Percentiles rank a stretch among this genome's conserved stretches.
Conservation (phyloP, 2,113 vertebrate genomes). For the Hemibagrus wyckioides region DNA sequence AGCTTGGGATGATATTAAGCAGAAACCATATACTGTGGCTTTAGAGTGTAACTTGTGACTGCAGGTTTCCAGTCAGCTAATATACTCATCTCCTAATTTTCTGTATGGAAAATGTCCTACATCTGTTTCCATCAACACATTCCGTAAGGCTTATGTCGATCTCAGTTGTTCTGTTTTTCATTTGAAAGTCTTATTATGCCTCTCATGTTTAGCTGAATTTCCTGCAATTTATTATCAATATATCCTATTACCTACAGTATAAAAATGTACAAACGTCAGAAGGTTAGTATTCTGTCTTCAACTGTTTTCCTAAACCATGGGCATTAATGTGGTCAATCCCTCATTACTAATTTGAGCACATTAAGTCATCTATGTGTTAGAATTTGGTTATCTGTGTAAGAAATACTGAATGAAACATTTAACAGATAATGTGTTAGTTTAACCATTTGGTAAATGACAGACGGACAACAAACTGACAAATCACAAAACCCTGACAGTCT, state of each 20-base stretch:
- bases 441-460: slow-evolving; percentile 11
- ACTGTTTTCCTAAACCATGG: slow-evolving; percentile 35
- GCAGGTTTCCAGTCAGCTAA: slow-evolving; percentile 76
- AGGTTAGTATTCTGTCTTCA: slow-evolving; percentile 32
- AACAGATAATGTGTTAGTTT: neutral
- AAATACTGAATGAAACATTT: slow-evolving; percentile 16
- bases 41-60: slow-evolving; percentile 69
- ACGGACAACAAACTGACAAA: slow-evolving; percentile 18
- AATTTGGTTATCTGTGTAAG: slow-evolving; percentile 5
- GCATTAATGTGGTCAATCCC: slow-evolving; percentile 47
- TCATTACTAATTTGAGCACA: slow-evolving; percentile 6
- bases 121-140: slow-evolving; percentile 68
- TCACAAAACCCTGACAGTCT: neutral
- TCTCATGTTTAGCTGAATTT: slow-evolving; percentile 49
- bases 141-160: slow-evolving; percentile 64
- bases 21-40: slow-evolving; percentile 62
- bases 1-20: slow-evolving; percentile 21
- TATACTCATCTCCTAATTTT: slow-evolving; percentile 43
- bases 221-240: slow-evolving; percentile 29
- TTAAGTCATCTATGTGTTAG: neutral
- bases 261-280: slow-evolving; percentile 28
- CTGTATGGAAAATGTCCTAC: slow-evolving; percentile 42
- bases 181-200: slow-evolving; percentile 65
- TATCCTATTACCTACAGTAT: slow-evolving; percentile 13
- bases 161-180: slow-evolving; percentile 55